Evolutionary conservation across 2,797 vertebrate species (phyloP).

Genomic region (Sylvilagus floridanus): DNA sequence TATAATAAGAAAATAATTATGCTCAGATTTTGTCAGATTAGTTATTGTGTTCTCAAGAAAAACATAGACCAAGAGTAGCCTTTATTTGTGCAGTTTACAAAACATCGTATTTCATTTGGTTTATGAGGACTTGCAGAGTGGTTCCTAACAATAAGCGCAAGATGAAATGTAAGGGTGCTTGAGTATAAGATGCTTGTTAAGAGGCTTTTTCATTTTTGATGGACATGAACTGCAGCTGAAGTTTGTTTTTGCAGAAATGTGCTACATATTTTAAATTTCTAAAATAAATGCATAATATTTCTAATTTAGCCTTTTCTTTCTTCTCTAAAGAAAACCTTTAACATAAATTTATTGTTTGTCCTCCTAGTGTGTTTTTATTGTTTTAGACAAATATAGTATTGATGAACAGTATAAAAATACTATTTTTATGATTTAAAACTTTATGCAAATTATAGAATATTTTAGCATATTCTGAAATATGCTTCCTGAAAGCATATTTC

Average conservation of each 20-base stretch:
- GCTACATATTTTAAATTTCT: not conserved
- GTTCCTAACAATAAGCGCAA: not conserved
- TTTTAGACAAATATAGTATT: not conserved
- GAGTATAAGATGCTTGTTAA: not conserved
- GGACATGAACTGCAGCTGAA: not conserved
- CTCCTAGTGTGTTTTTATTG: not conserved
- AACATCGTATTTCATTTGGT: slow-evolving; percentile 10
- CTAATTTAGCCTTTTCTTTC: not conserved
- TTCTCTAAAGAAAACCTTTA: not conserved
- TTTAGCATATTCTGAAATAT: slow-evolving; percentile 6
- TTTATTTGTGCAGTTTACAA: slow-evolving; percentile 1
- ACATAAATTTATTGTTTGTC: not conserved
- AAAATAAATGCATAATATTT: not conserved
- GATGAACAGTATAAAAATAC: slow-evolving; percentile 5
- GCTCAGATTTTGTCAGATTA: not conserved
- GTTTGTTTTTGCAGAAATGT: not conserved
- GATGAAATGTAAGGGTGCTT: not conserved
- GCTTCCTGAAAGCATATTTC: not conserved
- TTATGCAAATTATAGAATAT: slow-evolving; percentile 1
- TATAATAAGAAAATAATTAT: not conserved
- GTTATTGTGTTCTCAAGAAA: not conserved
- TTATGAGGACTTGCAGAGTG: not conserved
- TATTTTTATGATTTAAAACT: slow-evolving; percentile 51
- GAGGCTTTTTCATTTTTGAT: slow-evolving; percentile 34
- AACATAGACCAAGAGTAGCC: not conserved